These are phyloP conservation scores for Watsonalla binaria DNA, from an alignment of 2,888 invertebrate genomes.

Conservation along the genomic window DNA sequence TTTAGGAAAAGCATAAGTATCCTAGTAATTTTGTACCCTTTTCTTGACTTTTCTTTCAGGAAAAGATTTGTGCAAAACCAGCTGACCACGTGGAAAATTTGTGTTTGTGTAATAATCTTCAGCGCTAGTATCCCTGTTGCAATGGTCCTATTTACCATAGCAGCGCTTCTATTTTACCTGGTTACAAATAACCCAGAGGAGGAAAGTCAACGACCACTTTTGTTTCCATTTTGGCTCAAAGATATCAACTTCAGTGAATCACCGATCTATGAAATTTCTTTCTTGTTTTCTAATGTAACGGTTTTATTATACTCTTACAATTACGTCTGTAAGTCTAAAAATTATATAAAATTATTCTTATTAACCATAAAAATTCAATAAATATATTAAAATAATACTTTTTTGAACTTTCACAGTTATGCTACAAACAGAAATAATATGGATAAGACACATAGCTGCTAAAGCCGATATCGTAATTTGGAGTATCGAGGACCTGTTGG, in stretches of 20 bases:
- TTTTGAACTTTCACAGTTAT: conserved; percentile 36
- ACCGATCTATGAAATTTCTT: conserved; percentile 44
- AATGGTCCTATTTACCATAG: conserved; percentile 24
- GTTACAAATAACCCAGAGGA: conserved; percentile 24
- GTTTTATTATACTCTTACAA: conserved; percentile 28
- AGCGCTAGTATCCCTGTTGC: conserved; percentile 16
- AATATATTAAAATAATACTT: no score
- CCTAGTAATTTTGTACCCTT: not conserved
- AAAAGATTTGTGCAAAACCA: conserved; percentile 41
- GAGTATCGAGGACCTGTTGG: conserved; percentile 48
- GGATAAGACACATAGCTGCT: conserved; percentile 50
- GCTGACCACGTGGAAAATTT: conserved; percentile 41
- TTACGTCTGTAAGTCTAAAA: conserved; percentile 43
- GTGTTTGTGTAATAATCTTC: conserved; percentile 14
- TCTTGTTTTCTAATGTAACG: conserved; percentile 31
- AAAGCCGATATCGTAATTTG: conserved; percentile 53
- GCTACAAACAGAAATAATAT: conserved; percentile 50
- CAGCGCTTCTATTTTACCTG: conserved; percentile 27
- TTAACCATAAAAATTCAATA: no score
- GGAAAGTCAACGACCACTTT: conserved; percentile 30
- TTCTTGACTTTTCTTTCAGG: conserved; percentile 25
- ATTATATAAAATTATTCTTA: not conserved
- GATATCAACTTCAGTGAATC: conserved; percentile 34
- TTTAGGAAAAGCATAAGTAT: no score
- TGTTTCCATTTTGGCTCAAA: conserved; percentile 47